Base-by-base conservation (phyloP, 2,888 invertebrate genomes). In the Hartigia nigra region DNA sequence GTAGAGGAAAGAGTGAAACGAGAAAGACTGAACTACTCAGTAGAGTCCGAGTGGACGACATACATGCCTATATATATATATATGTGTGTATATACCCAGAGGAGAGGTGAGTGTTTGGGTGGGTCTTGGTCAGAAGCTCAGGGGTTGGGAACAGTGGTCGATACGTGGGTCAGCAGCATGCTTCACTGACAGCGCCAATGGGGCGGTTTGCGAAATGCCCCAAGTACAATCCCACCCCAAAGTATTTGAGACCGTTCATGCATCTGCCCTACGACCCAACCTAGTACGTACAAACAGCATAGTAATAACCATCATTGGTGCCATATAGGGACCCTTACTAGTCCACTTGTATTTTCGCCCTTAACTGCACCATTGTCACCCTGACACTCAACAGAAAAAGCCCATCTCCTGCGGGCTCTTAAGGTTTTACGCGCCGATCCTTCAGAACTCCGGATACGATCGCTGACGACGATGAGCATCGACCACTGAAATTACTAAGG, bases 131-230 rank as follows among this genome's bases (percentile, higher is more conserved):
- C 84, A 79, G 83, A 79, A 77, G 79, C 74, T 23, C 77, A 78
- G 80, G 79, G 75, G 75, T 77, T 76, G 76, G 80, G 79, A 76
- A 76, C 75, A 82, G 85, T 86, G 86, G 88, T 87, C 87, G 86
- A 88, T 87, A 87, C 85, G 84, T 81, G 86, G 86, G 86, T 86
- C 87, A 87, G 85, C 84, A 83, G 86, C 86, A 86, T 87, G 87
- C 85, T 85, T 86, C 88, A 87, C 86, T 85, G 85, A 86, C 86
- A 85, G 84, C 84, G 83, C 85, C 87, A 86, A 87, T 88, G 86
- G 86, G 85, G 85, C 84, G 85, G 83, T 86, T 84, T 84, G 84
- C 84, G 85, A 87, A 87, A 88, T 88, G 86, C 83, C 84, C 80
- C 72, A 82, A 80, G 84, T 84, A 84, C 87, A 85, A 86, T 87